phyloP scores from a whole-genome alignment of 2,113 vertebrate species.

The Rhinogobius similis region DNA sequence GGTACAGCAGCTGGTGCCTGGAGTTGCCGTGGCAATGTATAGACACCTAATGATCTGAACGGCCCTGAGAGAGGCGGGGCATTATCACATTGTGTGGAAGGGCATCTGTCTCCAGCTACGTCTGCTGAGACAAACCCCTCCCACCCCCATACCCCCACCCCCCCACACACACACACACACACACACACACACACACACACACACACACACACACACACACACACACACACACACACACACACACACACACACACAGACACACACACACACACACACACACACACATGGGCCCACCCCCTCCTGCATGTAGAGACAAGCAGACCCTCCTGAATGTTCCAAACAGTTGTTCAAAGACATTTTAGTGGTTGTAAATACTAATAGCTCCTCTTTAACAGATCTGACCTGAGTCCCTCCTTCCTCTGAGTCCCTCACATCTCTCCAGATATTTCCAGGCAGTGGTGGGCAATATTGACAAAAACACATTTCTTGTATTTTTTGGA shows the following conservation, averaged over 20 bases:
- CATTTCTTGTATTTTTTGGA: too few species aligned
- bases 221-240: not conserved
- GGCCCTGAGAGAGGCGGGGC: not conserved
- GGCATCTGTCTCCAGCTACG: slow-evolving; percentile 3
- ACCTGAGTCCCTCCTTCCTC: too few species aligned
- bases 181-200: too few species aligned
- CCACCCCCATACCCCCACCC: too few species aligned
- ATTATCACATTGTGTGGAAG: slow-evolving; percentile 1
- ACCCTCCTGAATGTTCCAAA: not conserved
- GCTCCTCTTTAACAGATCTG: too few species aligned
- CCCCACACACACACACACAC: too few species aligned
- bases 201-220: not conserved
- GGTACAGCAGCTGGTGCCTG: slow-evolving; percentile 4
- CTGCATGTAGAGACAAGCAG: not conserved
- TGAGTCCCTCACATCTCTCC: too few species aligned
- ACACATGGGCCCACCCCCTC: not conserved
- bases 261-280: not conserved
- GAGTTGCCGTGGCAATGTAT: slow-evolving; percentile 1
- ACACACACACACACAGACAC: too few species aligned
- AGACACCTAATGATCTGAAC: not conserved
- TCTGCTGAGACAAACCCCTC: too few species aligned
- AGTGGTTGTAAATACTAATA: not conserved
- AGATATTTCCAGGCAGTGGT: too few species aligned
- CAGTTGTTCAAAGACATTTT: not conserved
- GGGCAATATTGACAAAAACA: too few species aligned